Conservation (phyloP, 2,797 vertebrate species). For the Phylloscopus collybita region DNA sequence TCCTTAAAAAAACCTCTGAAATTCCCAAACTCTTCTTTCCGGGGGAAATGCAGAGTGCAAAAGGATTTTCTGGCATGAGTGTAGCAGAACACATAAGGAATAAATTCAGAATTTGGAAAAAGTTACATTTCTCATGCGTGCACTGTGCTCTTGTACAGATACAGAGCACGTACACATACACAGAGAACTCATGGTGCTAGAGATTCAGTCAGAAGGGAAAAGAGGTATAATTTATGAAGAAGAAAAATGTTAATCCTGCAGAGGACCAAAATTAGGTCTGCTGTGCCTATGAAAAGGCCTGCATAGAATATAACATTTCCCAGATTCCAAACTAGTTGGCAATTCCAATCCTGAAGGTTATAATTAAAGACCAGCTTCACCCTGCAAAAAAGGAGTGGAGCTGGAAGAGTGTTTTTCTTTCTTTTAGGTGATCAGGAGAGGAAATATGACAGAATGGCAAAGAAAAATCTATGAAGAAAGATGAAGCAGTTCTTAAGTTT, state of each 20-base stretch:
- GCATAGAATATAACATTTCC: not conserved
- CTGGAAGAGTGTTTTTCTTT: not conserved
- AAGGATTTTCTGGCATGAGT: not conserved
- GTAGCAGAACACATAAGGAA: not conserved
- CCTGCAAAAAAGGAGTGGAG: not conserved
- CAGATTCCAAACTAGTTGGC: not conserved
- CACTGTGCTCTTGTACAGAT: not conserved
- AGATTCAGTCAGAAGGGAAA: not conserved
- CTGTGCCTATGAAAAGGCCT: not conserved
- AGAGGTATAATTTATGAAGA: not conserved
- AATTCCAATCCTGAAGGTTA: not conserved
- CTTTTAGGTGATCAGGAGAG: not conserved
- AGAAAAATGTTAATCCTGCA: not conserved
- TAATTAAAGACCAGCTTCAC: not conserved
- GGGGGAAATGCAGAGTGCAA: not conserved
- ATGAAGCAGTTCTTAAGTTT: not conserved
- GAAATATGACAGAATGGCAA: not conserved
- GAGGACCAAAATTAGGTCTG: not conserved
- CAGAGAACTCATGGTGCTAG: not conserved
- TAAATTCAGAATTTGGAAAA: not conserved
- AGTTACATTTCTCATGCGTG: not conserved
- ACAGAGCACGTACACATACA: accelerated
- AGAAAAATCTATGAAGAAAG: not conserved
- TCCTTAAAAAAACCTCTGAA: not conserved
- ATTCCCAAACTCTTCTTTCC: not conserved